phyloP scores from a whole-genome alignment of 2,113 vertebrate genomes.

The Oreochromis spilurus region DNA sequence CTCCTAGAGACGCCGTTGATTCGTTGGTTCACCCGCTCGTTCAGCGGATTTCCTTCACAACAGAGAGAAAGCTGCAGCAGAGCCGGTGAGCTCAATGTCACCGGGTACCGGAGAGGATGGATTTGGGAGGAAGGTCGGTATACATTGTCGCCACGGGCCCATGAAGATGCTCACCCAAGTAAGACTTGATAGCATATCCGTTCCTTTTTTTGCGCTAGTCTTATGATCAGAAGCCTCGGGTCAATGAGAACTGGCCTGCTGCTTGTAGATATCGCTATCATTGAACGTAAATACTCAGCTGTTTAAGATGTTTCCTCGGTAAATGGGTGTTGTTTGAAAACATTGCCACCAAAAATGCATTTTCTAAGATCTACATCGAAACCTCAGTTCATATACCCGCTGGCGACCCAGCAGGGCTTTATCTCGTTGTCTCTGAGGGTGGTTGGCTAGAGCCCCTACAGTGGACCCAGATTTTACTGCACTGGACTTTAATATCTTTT shows the following conservation, averaged over 20 bases:
- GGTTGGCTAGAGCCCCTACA: neutral
- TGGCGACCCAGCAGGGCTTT: neutral
- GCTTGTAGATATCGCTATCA: neutral
- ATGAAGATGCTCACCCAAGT: neutral
- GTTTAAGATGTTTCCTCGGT: neutral
- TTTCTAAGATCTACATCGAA: neutral
- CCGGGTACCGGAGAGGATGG: neutral
- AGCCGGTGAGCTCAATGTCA: slow-evolving; percentile 42
- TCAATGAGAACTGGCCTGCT: neutral
- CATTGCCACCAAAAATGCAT: neutral
- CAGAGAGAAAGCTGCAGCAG: slow-evolving; percentile 12
- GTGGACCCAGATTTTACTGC: neutral
- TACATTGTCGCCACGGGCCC: neutral
- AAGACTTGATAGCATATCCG: neutral
- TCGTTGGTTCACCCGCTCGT: slow-evolving; percentile 13
- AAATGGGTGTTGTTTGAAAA: neutral
- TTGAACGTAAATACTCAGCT: neutral
- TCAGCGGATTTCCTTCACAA: slow-evolving; percentile 15
- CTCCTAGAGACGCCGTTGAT: neutral
- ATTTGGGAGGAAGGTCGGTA: neutral
- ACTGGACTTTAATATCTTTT: neutral
- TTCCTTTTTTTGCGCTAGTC: neutral
- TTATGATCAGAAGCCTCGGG: neutral
- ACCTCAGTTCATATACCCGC: neutral
- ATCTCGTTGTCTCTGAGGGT: neutral